phyloP scores from a whole-genome alignment of 2,797 vertebrate genomes.

The Sebastes matsubarae region DNA sequence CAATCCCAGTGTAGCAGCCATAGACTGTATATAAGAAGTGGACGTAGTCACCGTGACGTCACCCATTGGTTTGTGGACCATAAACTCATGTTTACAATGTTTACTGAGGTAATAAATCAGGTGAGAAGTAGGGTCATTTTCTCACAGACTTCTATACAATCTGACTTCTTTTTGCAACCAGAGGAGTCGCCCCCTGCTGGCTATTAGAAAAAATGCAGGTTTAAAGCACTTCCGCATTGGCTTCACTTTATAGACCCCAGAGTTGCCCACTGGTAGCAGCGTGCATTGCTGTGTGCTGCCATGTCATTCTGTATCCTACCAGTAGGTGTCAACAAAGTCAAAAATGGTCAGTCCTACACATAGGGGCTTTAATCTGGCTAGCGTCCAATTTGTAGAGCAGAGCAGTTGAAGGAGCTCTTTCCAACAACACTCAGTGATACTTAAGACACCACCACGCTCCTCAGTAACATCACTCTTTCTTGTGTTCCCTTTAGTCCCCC shows the following conservation, averaged over 20 bases:
- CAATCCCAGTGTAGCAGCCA: neutral
- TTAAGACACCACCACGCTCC: neutral
- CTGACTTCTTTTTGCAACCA: no score
- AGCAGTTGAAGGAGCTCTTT: neutral
- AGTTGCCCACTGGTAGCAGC: neutral
- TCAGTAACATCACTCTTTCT: neutral
- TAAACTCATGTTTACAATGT: no score
- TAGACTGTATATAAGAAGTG: no score
- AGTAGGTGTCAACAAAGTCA: neutral
- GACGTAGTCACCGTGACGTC: no score
- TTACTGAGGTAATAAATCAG: no score
- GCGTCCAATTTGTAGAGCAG: neutral
- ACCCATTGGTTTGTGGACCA: no score
- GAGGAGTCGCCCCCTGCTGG: no score
- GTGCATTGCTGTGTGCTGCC: neutral
- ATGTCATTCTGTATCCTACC: neutral
- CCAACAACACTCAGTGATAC: neutral
- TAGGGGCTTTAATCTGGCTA: neutral
- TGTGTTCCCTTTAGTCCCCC: constrained; percentile 83
- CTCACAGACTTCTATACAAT: no score
- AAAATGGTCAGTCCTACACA: neutral
- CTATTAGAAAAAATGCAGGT: no score
- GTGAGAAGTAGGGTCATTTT: no score
- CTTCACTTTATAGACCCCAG: neutral
- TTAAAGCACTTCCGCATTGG: no score